Evolutionary conservation across 2,888 invertebrate genomes (phyloP), one percentile per base, ranked within the genome.

Genomic region (Drosophila colorata): DNA sequence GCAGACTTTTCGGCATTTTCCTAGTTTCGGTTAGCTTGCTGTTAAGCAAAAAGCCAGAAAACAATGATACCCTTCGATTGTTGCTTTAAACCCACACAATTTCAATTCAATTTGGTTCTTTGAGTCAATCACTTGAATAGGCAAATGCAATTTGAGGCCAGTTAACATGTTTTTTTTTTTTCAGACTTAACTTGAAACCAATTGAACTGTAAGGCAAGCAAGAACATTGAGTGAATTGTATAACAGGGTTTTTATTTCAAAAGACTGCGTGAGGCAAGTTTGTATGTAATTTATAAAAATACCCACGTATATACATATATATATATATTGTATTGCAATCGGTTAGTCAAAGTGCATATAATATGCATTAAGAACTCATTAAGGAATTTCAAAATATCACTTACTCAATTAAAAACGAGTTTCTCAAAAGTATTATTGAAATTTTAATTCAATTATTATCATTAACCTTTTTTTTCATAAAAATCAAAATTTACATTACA

Each of bases 81-180:
- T 14, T 16, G 23, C 4, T n/a, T 20, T 16, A 31, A 23, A 25
- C 9, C 18, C 23, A 33, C 8, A 14, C 9, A 14, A 20, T 38
- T 5, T 38, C 2, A 14, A 13, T 16, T 35, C 5, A 25, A 28
- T 14, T 14, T 46, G 25, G n/a, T 18, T 8, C n/a, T 8, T 13
- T 6, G 37, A 28, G 8, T n/a, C 5, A 33, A 20, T 16, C 13
- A 16, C 28, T 46, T 33, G 31, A 47, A 37, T 48, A 14, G 47
- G 16, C 51, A 65, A 65, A 72, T 57, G 33, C 28, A 72, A 57
- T 72, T 52, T 14, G 5, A 33, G 52, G 11, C 11, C 52, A 56
- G 37, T 20, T 52, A 40, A 48, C 11, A 55, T 13, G 49, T 8
- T 25, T 40, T 33, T 28, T 28, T 7, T 25, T 25, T 13, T 4